phyloP scores from a whole-genome alignment of 53 echinoderm and acorn worm species.

The Echinometra lucunter region DNA sequence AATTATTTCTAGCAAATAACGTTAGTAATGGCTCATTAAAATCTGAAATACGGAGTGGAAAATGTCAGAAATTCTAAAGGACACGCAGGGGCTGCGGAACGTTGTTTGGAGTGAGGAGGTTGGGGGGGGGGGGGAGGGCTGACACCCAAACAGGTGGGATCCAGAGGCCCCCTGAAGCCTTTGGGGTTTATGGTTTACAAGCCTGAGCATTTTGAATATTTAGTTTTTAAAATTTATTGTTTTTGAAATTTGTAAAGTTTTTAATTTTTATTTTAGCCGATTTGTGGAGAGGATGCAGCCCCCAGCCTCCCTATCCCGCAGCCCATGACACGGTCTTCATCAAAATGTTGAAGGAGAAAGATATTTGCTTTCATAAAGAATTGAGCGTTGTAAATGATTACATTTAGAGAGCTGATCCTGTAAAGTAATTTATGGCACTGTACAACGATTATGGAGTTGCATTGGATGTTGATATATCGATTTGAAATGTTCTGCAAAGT shows the following conservation, averaged over 20 bases:
- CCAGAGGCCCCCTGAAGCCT: no score
- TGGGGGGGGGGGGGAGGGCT: no score
- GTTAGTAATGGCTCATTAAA: neutral
- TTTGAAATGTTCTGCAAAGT: conserved; percentile 1
- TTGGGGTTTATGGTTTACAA: no score
- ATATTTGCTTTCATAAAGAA: neutral
- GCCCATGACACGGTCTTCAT: no score
- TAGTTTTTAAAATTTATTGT: no score
- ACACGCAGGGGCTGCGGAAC: no score
- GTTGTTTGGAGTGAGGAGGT: no score
- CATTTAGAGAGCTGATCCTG: neutral
- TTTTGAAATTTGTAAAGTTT: no score
- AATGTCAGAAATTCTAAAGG: neutral
- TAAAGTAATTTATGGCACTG: neutral
- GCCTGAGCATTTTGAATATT: neutral
- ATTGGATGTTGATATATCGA: neutral
- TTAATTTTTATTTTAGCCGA: no score
- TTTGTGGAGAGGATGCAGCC: no score
- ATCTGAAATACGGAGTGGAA: neutral
- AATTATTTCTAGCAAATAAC: neutral
- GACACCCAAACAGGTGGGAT: no score
- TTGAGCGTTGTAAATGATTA: neutral
- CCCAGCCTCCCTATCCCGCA: no score
- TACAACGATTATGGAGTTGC: neutral
- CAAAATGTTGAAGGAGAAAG: neutral